Conservation (phyloP, 2,797 vertebrate species). For the Spinus olivaceus region DNA sequence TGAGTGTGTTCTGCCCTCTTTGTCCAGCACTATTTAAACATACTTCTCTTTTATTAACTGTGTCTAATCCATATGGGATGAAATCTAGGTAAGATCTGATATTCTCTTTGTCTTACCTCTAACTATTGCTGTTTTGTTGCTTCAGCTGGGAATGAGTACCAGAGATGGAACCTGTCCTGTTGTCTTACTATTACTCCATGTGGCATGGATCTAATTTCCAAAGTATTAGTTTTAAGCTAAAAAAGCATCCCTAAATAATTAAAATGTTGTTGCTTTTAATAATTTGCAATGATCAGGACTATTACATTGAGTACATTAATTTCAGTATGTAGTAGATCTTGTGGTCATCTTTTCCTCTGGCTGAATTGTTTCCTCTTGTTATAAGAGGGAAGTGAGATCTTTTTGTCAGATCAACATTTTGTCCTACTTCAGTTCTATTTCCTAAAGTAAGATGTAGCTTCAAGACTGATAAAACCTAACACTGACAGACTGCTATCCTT, state of each 20-base stretch:
- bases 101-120: background rate
- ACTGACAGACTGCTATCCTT: background rate
- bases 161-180: background rate
- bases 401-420: background rate
- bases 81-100: rapidly evolving
- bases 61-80: background rate
- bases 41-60: background rate
- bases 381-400: background rate
- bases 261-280: background rate
- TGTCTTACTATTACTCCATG: background rate
- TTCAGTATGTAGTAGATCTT: background rate
- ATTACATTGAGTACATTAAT: background rate
- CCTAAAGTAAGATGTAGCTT: background rate
- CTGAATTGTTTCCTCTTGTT: background rate
- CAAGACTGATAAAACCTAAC: background rate
- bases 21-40: background rate
- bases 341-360: background rate
- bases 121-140: background rate
- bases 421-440: background rate
- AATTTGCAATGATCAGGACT: background rate
- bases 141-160: background rate
- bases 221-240: background rate
- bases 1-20: background rate
- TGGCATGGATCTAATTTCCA: background rate
- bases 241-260: background rate